Base-by-base conservation (phyloP, 1,140 invertebrate species). In the Neuroterus valhalla region DNA sequence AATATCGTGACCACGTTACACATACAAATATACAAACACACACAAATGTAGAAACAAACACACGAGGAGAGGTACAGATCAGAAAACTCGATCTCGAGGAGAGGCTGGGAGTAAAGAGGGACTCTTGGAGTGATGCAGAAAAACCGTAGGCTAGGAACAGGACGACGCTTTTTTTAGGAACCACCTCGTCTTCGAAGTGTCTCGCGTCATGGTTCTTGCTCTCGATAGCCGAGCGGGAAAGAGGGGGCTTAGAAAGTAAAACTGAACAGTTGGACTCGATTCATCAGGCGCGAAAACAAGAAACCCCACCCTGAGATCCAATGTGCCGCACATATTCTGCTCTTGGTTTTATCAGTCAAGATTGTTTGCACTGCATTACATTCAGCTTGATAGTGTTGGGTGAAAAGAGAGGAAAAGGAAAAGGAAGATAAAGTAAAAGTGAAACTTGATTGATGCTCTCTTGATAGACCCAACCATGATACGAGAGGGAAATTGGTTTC, bases 201-300 rank as follows among this genome's bases (percentile, higher is more conserved):
- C 80, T 78, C 77, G 79, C 74, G 62, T 70, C 55, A 48, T 45
- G 44, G 12, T 62, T 62, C 23, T 62, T 62, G 52, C 52, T 62
- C 52, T 62, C 8, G 52, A 62, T 62, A 15, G 21, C 6, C 31
- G 72, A 76, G 31, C 26, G 68, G 45, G 23, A 19, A 73, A 31
- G 74, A 68, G 68, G 71, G 78, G 73, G 78, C 80, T 81, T 81
- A 81, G 80, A 81, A 81, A 81, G 77, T 79, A 81, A 81, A 81
- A 79, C 78, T 73, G 71, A 81, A 78, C 74, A 69, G 75, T 77
- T 75, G 68, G 74, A 74, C 72, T 78, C 71, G 70, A 75, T 66
- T 68, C 43, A 74, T 77, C 68, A 81, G 79, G 77, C 79, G 80
- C 77, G 78, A 62, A 62, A 62, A 62, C 52, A 81, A 77, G 74